Evolutionary conservation across 1,140 invertebrate genomes (phyloP).

Genomic region (Scaptomyza montana): DNA sequence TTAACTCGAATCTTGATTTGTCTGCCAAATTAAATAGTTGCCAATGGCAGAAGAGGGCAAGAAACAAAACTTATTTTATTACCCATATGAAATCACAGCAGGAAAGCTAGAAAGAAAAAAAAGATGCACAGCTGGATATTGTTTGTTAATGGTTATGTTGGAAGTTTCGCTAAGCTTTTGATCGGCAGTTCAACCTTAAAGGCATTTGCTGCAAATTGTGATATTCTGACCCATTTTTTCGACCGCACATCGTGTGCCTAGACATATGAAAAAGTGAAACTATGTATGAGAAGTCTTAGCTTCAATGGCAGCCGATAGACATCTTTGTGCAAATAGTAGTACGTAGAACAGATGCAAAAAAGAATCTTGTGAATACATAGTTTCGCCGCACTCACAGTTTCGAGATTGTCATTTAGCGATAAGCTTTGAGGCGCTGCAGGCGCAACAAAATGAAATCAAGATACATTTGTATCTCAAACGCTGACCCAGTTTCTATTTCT

Average conservation of each 20-base stretch:
- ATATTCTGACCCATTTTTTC: conserved; percentile 51
- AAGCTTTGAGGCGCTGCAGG: conserved; percentile 42
- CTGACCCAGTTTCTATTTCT: conserved; percentile 68
- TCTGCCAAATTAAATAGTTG: conserved; percentile 25
- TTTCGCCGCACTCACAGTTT: no score
- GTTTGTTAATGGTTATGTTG: conserved; percentile 9
- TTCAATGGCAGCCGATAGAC: conserved; percentile 70
- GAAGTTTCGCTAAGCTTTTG: neutral
- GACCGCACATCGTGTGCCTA: neutral
- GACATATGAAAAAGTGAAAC: conserved; percentile 72
- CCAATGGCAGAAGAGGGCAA: neutral
- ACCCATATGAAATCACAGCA: conserved; percentile 16
- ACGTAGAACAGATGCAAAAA: conserved; percentile 7
- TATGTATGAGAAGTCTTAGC: conserved; percentile 44
- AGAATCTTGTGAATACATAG: conserved; percentile 53
- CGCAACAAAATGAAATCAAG: conserved; percentile 75
- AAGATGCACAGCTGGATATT: conserved; percentile 35
- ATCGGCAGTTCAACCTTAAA: neutral
- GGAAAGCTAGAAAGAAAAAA: neutral
- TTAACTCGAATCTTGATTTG: conserved; percentile 39
- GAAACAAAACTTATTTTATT: conserved; percentile 8
- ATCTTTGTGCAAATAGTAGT: conserved; percentile 65
- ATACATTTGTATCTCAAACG: conserved; percentile 64
- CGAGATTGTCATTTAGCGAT: conserved; percentile 73
- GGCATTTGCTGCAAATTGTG: conserved; percentile 35